These are phyloP conservation scores for Dipodomys merriami DNA, from an alignment of 2,113 vertebrate genomes.

Conservation along the genomic window DNA sequence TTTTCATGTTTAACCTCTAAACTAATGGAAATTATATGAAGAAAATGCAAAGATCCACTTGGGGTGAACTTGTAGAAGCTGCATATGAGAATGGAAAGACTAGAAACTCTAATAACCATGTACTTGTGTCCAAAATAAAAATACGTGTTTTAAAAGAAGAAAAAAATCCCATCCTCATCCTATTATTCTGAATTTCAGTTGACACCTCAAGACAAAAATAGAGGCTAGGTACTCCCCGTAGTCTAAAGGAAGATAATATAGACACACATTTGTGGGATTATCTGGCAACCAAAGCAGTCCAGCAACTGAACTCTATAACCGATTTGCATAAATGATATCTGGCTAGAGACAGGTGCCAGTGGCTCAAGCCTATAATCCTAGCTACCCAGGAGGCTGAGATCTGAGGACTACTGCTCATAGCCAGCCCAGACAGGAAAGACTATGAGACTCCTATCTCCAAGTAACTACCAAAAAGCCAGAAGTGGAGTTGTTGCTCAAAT, in stretches of 20 bases:
- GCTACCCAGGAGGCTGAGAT: no score
- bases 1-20: background rate
- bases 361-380: no score
- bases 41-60: background rate
- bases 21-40: background rate
- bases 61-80: background rate
- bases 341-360: no score
- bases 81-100: background rate
- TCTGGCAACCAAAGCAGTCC: background rate
- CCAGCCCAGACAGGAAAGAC: no score
- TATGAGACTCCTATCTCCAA: no score
- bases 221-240: background rate
- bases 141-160: background rate
- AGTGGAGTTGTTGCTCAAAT: no score
- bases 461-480: no score
- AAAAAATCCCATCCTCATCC: background rate
- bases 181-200: constrained; percentile 30
- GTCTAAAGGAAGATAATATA: background rate
- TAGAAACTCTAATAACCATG: background rate
- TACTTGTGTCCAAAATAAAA: no score
- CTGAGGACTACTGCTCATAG: no score
- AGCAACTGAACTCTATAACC: background rate
- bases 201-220: background rate
- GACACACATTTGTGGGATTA: background rate
- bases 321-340: background rate